A percentile compares a stretch with the other conserved stretches of the same genome.
phyloP scores from a whole-genome alignment of 2,113 vertebrate species.

The Semnornis frantzii region DNA sequence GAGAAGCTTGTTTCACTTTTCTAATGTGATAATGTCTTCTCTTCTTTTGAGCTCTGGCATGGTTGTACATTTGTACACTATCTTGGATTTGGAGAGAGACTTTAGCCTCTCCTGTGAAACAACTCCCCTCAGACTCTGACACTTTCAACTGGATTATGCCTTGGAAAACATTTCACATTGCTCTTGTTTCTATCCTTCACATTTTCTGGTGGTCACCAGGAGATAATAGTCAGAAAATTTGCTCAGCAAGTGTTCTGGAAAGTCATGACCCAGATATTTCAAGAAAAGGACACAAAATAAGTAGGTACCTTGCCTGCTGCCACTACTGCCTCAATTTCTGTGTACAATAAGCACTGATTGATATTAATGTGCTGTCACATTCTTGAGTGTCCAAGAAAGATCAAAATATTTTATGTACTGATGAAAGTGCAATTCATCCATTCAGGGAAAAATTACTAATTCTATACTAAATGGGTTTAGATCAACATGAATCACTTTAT shows the following conservation, averaged over 20 bases:
- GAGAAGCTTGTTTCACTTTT: not conserved
- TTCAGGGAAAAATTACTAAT: not conserved
- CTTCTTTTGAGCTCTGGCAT: not conserved
- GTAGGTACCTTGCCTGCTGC: not conserved
- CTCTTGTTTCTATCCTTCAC: not conserved
- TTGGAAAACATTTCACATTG: not conserved
- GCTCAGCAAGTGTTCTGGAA: not conserved
- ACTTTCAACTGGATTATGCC: not conserved
- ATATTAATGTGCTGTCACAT: not conserved
- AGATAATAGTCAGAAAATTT: not conserved
- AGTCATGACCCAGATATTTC: not conserved
- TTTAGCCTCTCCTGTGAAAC: not conserved
- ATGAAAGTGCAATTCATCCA: not conserved
- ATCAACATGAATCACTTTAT: not conserved
- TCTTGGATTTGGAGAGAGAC: not conserved
- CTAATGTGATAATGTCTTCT: not conserved
- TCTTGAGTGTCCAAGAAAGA: not conserved
- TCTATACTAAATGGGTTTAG: not conserved
- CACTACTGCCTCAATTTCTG: not conserved
- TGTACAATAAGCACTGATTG: rapidly evolving
- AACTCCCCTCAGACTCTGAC: not conserved
- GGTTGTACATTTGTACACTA: not conserved
- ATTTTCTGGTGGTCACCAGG: not conserved
- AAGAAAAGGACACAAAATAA: not conserved
- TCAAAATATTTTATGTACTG: not conserved